Conservation (phyloP, 2,888 invertebrate species). For the Heliothis peltigera region DNA sequence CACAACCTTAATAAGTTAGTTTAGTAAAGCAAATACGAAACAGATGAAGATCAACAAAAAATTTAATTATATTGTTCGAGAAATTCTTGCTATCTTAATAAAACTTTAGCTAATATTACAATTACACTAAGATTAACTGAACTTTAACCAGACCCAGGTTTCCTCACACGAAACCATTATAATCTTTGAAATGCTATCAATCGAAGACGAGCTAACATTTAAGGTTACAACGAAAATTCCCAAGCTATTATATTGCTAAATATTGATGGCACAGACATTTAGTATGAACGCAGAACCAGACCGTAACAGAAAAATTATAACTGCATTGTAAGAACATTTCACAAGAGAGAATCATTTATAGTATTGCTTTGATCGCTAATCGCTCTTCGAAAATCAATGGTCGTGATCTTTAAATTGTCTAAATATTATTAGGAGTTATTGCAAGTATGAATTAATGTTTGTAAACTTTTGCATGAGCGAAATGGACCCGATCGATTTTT, state of each 20-base stretch:
- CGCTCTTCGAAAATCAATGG: not conserved
- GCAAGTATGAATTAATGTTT: not conserved
- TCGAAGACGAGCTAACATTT: slow-evolving; percentile 53
- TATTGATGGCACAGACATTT: slow-evolving; percentile 40
- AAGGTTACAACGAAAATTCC: slow-evolving; percentile 49
- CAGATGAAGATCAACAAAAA: too few species aligned
- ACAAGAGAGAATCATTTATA: not conserved
- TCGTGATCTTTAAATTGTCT: not conserved
- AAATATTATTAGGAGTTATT: not conserved
- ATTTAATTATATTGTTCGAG: too few species aligned
- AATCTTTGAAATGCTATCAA: slow-evolving; percentile 57
- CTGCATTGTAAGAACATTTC: not conserved
- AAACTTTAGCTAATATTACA: slow-evolving; percentile 14
- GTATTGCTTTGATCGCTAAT: not conserved
- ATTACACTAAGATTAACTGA: slow-evolving; percentile 26
- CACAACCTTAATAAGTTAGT: too few species aligned
- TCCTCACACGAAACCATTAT: slow-evolving; percentile 49
- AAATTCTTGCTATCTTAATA: too few species aligned
- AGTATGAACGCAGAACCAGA: not conserved
- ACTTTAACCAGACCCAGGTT: slow-evolving; percentile 39
- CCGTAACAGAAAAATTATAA: slow-evolving; percentile 18
- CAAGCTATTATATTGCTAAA: slow-evolving; percentile 54
- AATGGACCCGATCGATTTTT: not conserved
- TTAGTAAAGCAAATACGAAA: too few species aligned
- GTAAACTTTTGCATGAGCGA: not conserved